A percentile compares a stretch with the other conserved stretches of the same genome.
Evolutionary conservation across 2,888 invertebrate species (phyloP).

Genomic region (Nephrotoma flavescens): DNA sequence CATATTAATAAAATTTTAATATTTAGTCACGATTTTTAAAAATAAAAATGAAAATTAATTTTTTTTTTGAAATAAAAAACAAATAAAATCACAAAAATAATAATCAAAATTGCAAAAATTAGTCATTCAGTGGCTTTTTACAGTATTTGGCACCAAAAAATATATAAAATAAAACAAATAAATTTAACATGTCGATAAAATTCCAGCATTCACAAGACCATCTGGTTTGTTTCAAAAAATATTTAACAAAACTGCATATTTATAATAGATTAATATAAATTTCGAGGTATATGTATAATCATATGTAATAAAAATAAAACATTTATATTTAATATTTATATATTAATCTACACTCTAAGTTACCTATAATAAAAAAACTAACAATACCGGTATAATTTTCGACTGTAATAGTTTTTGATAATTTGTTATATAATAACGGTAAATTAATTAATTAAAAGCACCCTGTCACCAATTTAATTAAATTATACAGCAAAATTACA

Average conservation of each 20-base stretch:
- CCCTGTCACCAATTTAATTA: neutral
- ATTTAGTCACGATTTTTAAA: neutral
- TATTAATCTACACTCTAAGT: neutral
- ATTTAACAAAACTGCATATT: neutral
- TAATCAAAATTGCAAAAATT: neutral
- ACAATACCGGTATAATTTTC: neutral
- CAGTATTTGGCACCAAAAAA: neutral
- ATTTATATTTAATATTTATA: neutral
- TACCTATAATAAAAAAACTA: neutral
- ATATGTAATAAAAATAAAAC: neutral
- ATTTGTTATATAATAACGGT: neutral
- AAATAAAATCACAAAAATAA: neutral
- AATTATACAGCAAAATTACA: neutral
- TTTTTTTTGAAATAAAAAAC: no score
- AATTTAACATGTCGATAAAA: neutral
- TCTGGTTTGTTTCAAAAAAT: neutral
- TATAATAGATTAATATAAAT: neutral
- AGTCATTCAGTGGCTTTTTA: neutral
- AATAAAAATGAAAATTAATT: neutral
- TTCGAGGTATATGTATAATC: neutral
- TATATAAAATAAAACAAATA: neutral
- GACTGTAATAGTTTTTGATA: neutral
- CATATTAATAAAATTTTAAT: neutral
- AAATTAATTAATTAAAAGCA: neutral
- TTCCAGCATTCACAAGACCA: neutral